Conservation (phyloP, 2,113 vertebrate genomes). For the Phaethornis superciliosus region DNA sequence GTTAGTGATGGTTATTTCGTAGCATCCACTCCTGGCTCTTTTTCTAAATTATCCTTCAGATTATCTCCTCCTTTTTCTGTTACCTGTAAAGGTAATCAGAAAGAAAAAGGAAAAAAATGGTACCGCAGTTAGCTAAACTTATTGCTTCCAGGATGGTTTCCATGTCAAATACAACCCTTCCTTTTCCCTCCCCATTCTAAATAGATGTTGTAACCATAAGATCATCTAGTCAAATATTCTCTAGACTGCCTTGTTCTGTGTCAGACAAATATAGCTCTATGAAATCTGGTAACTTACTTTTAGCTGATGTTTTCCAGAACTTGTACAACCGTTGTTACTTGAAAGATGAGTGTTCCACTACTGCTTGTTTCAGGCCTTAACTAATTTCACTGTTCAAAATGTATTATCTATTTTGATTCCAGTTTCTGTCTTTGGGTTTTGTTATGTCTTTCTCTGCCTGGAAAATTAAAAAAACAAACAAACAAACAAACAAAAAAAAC, state of each 20-base stretch:
- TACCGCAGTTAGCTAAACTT: not conserved
- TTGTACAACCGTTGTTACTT: not conserved
- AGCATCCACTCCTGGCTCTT: not conserved
- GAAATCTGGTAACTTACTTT: not conserved
- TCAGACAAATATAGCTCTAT: not conserved
- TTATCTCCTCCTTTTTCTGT: not conserved
- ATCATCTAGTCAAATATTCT: not conserved
- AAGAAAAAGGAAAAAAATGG: accelerated
- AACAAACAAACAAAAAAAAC: too few species aligned
- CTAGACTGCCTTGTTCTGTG: not conserved
- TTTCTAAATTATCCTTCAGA: not conserved
- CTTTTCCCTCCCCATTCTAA: not conserved
- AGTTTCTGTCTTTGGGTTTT: not conserved
- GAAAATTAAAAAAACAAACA: not conserved
- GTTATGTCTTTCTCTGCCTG: not conserved
- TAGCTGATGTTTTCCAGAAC: not conserved
- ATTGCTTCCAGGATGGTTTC: not conserved
- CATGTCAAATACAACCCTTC: not conserved
- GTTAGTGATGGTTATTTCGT: not conserved
- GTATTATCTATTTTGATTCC: not conserved
- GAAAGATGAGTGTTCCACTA: not conserved
- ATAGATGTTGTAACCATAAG: not conserved
- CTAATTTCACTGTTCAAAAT: not conserved
- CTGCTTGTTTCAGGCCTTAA: not conserved
- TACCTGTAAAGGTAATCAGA: not conserved